Evolutionary conservation across 2,888 invertebrate genomes (phyloP).

Genomic region (Trachelus tabidus): DNA sequence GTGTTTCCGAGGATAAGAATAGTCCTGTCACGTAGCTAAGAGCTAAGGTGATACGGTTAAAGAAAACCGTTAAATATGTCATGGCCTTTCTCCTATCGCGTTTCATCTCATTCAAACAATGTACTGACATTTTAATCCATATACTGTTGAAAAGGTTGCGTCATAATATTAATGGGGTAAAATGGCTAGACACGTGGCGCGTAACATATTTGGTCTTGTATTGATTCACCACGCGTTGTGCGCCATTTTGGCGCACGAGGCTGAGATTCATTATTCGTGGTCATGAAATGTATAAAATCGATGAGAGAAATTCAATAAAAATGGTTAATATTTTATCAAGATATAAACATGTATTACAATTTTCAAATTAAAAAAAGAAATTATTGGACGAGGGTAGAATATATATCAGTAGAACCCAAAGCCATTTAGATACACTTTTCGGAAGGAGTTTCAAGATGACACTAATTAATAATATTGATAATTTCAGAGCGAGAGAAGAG

Average conservation of each 20-base stretch:
- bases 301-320: background rate
- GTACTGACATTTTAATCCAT: background rate
- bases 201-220: constrained; percentile 43
- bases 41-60: background rate
- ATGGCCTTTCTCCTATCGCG: background rate
- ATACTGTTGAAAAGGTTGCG: background rate
- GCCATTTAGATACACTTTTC: background rate
- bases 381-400: background rate
- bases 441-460: background rate
- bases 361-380: background rate
- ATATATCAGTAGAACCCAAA: background rate
- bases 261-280: background rate
- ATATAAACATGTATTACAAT: background rate
- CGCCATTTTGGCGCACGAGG: constrained; percentile 21
- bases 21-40: background rate
- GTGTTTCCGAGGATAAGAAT: background rate
- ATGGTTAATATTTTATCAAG: background rate
- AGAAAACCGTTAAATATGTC: background rate
- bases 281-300: background rate
- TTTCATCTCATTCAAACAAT: background rate
- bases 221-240: constrained; percentile 43
- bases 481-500: constrained; percentile 65
- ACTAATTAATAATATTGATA: background rate
- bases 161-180: background rate
- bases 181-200: constrained; percentile 50